Evolutionary conservation across 2,113 vertebrate genomes (phyloP).

Genomic region (Nothocercus nigrocapillus): DNA sequence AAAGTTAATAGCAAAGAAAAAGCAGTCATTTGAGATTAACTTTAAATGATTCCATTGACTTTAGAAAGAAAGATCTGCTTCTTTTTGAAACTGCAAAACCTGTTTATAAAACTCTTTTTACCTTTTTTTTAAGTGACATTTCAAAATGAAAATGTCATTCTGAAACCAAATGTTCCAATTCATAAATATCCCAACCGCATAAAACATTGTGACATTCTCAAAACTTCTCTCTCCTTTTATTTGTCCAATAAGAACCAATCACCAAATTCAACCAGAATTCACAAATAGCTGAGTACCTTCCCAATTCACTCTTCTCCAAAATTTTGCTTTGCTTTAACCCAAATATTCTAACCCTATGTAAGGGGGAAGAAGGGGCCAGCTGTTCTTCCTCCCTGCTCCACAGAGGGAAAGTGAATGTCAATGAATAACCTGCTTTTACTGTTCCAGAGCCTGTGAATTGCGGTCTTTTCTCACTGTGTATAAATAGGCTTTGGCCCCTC

Average conservation of each 20-base stretch:
- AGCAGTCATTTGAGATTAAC: background rate
- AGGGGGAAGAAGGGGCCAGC: background rate
- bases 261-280: background rate
- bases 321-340: background rate
- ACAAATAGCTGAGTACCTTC: background rate
- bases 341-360: background rate
- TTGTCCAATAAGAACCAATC: background rate
- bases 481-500: background rate
- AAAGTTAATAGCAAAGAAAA: conserved; percentile 15
- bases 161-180: background rate
- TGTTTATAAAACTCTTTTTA: background rate
- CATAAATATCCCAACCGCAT: background rate
- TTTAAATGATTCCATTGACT: background rate
- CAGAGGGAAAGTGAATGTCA: background rate
- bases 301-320: background rate
- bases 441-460: background rate
- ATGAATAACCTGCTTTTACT: background rate
- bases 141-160: background rate
- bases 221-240: background rate
- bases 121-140: background rate
- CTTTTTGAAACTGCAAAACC: background rate
- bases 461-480: background rate
- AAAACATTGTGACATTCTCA: background rate
- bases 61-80: background rate
- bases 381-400: background rate